Evolutionary conservation across 2,113 vertebrate species (phyloP).

Genomic region (Laticauda laticaudata): DNA sequence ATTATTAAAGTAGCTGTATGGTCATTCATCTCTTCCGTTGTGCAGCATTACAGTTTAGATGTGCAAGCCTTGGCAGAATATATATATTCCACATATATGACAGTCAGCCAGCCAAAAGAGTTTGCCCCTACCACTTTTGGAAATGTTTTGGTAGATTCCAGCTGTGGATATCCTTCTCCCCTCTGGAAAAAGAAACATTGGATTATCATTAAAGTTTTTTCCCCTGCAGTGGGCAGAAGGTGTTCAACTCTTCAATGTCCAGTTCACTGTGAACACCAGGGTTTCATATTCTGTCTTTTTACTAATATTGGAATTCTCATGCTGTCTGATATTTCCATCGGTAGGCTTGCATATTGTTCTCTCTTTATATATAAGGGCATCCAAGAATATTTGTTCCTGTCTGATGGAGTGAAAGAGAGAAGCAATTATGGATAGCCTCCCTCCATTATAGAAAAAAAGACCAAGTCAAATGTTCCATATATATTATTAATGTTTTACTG

Average conservation of each 20-base stretch:
- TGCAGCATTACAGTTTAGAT: background rate
- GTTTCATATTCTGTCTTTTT: background rate
- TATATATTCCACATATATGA: background rate
- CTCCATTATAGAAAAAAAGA: background rate
- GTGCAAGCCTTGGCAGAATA: background rate
- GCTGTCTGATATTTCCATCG: background rate
- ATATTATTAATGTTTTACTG: background rate
- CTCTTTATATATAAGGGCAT: background rate
- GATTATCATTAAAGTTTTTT: background rate
- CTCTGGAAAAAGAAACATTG: background rate
- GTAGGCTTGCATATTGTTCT: background rate
- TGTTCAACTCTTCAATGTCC: background rate
- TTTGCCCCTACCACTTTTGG: background rate
- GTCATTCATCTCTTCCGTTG: background rate
- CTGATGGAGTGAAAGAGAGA: background rate
- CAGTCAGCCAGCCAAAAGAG: background rate
- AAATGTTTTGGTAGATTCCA: background rate
- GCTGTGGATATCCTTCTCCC: background rate
- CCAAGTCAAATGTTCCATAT: background rate
- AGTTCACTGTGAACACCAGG: background rate
- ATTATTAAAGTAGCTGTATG: background rate
- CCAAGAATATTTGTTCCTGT: background rate
- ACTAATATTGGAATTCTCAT: background rate
- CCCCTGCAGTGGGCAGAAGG: background rate
- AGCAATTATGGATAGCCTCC: background rate